Base-by-base conservation (phyloP, 2,888 invertebrate species). In the Schizaphis graminum region DNA sequence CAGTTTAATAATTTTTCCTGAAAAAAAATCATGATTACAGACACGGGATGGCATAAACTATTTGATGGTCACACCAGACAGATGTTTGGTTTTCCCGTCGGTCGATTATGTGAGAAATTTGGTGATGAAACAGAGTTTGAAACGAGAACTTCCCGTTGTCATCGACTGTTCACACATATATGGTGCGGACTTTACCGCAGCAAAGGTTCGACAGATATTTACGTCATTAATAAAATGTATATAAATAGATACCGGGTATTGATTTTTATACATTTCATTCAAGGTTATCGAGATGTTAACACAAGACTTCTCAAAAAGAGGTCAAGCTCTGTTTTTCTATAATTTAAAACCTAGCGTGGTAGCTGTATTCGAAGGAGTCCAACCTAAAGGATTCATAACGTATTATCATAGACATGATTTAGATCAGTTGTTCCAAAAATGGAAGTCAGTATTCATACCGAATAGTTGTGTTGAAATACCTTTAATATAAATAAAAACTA, bases 151-250 rank as follows among this genome's bases (percentile, higher is more conserved):
- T 94, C 98, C 98, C 7, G 98, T 98, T 57, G 98, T 98, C 47
- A 97, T 98, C 91, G 98, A 98, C 96, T 98, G 98, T 96, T 97
- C 98, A 89, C 98, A 98, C 96, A 98, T 98, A 95, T 98, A 98
- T 96, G 98, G 98, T 95, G 98, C 98, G 28, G 98, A 98, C 96
- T 98, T 97, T 96, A 98, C 98, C 2, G 98, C 98, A 11, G 98
- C 98, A 89, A 97, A 97, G 95, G 96, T 96, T 49, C 0, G 24
- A 53, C 35, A 26, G 41, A 53, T n/a, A 44, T n/a, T 44, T 21
- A n/a, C 13, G 28, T 24, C 0, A 21, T 1, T 16, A 47, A 47
- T 11, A 91, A 35, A 44, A 56, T 26, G 35, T 49, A 77, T 49
- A 84, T 35, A n/a, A 77, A 77, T 16, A 77, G 4, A n/a, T 87